These are phyloP conservation scores for Mirza zaza DNA, from an alignment of 2,113 vertebrate genomes.

Conservation along the genomic window DNA sequence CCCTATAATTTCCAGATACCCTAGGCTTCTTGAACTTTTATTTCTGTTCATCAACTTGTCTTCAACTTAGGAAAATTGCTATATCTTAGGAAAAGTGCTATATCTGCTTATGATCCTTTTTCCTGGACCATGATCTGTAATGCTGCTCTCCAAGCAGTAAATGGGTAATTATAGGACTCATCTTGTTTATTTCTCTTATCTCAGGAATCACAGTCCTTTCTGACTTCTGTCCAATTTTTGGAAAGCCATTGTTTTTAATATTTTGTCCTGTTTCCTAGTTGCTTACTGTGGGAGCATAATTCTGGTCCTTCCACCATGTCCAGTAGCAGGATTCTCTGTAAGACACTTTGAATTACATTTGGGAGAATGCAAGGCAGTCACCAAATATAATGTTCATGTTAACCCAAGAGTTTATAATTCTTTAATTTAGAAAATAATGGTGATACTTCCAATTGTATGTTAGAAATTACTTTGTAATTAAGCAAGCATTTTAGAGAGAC, in stretches of 20 bases:
- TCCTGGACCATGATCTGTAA: not conserved
- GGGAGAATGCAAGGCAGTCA: not conserved
- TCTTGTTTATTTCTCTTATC: not conserved
- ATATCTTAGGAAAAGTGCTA: not conserved
- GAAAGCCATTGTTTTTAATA: not conserved
- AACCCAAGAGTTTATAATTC: not conserved
- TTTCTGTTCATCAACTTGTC: not conserved
- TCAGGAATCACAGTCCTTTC: not conserved
- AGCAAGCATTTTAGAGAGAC: not conserved
- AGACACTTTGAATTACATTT: not conserved
- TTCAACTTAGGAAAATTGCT: not conserved
- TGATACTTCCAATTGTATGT: not conserved
- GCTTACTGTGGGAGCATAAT: not conserved
- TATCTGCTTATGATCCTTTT: not conserved
- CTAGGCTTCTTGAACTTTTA: not conserved
- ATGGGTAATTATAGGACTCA: not conserved
- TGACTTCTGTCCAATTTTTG: not conserved
- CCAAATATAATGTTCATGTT: not conserved
- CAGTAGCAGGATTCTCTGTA: not conserved
- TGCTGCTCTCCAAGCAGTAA: not conserved
- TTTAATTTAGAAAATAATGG: slow-evolving; percentile 27
- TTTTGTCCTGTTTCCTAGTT: not conserved
- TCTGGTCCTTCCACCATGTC: not conserved
- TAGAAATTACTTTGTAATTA: not conserved
- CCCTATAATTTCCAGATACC: not conserved